Conservation (phyloP, 1,140 invertebrate genomes). For the Papilio glaucus region DNA sequence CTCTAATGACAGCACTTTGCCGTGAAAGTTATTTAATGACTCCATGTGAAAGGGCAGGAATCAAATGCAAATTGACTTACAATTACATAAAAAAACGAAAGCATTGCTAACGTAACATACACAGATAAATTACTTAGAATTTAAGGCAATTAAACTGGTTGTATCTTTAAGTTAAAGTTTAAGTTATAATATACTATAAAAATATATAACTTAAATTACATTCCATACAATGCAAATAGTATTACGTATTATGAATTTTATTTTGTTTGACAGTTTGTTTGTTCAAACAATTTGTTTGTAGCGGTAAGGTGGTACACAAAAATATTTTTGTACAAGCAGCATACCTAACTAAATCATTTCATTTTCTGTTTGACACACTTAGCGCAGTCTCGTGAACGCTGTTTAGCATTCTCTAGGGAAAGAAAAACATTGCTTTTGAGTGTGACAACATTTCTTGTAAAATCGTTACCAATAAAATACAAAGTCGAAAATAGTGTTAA, state of each 20-base stretch:
- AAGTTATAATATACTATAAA: no score
- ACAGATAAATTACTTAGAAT: no score
- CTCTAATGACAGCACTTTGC: constrained; percentile 39
- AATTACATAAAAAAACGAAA: constrained; percentile 34
- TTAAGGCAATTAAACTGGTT: no score
- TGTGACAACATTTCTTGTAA: constrained; percentile 22
- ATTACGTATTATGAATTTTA: no score
- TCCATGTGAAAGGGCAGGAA: constrained; percentile 44
- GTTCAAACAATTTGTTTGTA: neutral
- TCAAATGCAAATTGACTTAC: constrained; percentile 33
- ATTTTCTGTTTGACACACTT: constrained; percentile 30
- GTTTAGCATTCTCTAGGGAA: constrained; percentile 38
- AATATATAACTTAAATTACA: no score
- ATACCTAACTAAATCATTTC: constrained; percentile 6
- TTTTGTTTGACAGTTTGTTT: no score
- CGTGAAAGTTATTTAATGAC: constrained; percentile 43
- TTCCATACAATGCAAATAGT: no score
- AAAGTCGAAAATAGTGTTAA: neutral
- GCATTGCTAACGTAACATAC: constrained; percentile 27
- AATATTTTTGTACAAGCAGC: neutral
- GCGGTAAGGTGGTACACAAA: neutral
- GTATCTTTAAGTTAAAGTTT: no score
- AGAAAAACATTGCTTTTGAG: constrained; percentile 31
- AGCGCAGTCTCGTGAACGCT: constrained; percentile 24
- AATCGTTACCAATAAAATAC: constrained; percentile 6